Percentiles rank a stretch among this genome's conserved stretches.
phyloP scores from a whole-genome alignment of 2,888 invertebrate genomes.

The Achlya flavicornis region DNA sequence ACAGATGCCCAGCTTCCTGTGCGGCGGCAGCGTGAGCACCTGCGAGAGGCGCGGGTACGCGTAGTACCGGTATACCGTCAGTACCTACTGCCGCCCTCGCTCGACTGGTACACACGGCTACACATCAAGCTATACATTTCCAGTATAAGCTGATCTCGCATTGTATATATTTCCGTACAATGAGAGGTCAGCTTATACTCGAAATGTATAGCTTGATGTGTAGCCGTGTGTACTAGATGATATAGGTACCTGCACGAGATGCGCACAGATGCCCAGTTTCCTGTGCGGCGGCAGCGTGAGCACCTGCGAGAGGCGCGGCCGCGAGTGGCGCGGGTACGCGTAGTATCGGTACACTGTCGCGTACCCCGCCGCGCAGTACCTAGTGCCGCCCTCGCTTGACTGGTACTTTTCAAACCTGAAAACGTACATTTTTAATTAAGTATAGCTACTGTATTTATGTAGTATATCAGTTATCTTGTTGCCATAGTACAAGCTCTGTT shows the following conservation, averaged over 20 bases:
- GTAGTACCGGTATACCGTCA: slow-evolving; percentile 97
- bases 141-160: no score
- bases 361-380: slow-evolving; percentile 93
- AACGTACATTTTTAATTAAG: slow-evolving; percentile 18
- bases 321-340: slow-evolving; percentile 93
- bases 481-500: no score
- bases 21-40: slow-evolving; percentile 96
- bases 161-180: no score
- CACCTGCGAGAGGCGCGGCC: slow-evolving; percentile 97
- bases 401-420: slow-evolving; percentile 88
- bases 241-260: slow-evolving; percentile 84
- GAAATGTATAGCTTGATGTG: no score
- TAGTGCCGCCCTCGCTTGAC: slow-evolving; percentile 81
- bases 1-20: slow-evolving; percentile 93
- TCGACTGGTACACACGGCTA: slow-evolving; percentile 83
- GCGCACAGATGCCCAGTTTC: slow-evolving; percentile 91
- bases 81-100: slow-evolving; percentile 84
- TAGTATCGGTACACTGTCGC: slow-evolving; percentile 97
- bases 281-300: slow-evolving; percentile 96
- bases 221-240: no score
- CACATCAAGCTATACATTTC: no score
- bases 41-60: slow-evolving; percentile 98
- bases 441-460: no score
- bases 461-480: no score
- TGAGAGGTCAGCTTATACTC: no score